These are phyloP conservation scores for Trichogramma pretiosum DNA, from an alignment of 1,140 invertebrate genomes.

Conservation along the genomic window DNA sequence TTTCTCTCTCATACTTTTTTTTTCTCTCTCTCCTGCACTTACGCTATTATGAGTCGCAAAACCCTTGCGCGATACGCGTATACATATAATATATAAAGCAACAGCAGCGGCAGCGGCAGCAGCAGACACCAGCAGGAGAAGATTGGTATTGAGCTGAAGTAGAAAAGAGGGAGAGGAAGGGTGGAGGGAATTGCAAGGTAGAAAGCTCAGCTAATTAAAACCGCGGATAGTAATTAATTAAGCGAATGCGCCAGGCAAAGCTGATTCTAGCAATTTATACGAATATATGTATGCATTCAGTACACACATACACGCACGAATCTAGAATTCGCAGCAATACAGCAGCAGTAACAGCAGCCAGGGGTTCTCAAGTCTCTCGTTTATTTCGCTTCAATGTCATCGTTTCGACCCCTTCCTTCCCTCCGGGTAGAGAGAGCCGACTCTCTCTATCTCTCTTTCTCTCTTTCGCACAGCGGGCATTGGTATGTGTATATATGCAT, in stretches of 20 bases:
- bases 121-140: not conserved
- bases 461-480: too few species aligned
- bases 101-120: not conserved
- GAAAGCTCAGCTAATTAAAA: slow-evolving; percentile 43
- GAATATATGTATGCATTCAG: too few species aligned
- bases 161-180: not conserved
- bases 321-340: too few species aligned
- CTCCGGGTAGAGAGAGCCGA: too few species aligned
- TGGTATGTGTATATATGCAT: too few species aligned
- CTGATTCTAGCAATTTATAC: too few species aligned
- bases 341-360: too few species aligned
- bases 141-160: not conserved
- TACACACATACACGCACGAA: too few species aligned
- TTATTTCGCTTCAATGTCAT: slow-evolving; percentile 6
- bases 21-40: not conserved
- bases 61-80: not conserved
- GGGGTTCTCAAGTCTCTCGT: slow-evolving; percentile 32
- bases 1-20: not conserved
- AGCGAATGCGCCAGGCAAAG: slow-evolving; percentile 41
- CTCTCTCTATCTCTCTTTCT: too few species aligned
- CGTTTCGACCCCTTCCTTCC: not conserved
- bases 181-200: slow-evolving; percentile 12
- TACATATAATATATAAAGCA: not conserved
- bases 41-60: not conserved
- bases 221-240: slow-evolving; percentile 47